A percentile compares a stretch with the other conserved stretches of the same genome.
These are phyloP conservation scores for Diplolepis rosae DNA, from an alignment of 2,888 invertebrate species.

Conservation along the genomic window DNA sequence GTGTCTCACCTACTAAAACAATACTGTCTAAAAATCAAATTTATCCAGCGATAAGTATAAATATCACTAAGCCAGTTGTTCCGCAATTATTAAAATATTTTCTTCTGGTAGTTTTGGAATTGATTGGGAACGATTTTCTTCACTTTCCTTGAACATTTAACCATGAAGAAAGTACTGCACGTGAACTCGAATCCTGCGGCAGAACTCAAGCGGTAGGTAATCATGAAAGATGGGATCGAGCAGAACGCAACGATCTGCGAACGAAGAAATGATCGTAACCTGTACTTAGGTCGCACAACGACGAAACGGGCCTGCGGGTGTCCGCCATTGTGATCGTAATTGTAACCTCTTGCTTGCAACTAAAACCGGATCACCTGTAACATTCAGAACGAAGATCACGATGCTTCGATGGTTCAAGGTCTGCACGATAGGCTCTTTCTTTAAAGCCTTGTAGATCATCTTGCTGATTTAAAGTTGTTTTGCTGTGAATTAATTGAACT, in stretches of 20 bases:
- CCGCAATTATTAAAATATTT: not conserved
- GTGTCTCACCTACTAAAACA: not conserved
- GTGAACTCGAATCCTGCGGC: constrained; percentile 34
- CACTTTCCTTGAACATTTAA: constrained; percentile 6
- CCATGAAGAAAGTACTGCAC: not conserved
- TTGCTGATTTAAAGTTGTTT: not conserved
- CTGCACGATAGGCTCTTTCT: not conserved
- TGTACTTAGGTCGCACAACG: constrained; percentile 62
- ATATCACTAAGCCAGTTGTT: too few relatives aligned
- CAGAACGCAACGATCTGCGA: constrained; percentile 46
- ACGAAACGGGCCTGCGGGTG: constrained; percentile 55
- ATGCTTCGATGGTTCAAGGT: constrained; percentile 23
- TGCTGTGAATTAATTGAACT: too few relatives aligned
- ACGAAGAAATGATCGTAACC: constrained; percentile 44
- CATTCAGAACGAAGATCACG: constrained; percentile 18
- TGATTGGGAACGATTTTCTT: constrained; percentile 11
- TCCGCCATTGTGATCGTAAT: constrained; percentile 65
- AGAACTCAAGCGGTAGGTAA: constrained; percentile 23
- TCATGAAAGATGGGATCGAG: constrained; percentile 29
- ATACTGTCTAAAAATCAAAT: not conserved
- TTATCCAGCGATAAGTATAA: too few relatives aligned
- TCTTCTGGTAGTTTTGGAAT: not conserved
- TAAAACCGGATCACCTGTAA: constrained; percentile 63
- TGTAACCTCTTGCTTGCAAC: constrained; percentile 53
- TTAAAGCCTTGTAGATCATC: not conserved